Base-by-base conservation (phyloP, 2,888 invertebrate species). In the Ernsta delagoae region DNA sequence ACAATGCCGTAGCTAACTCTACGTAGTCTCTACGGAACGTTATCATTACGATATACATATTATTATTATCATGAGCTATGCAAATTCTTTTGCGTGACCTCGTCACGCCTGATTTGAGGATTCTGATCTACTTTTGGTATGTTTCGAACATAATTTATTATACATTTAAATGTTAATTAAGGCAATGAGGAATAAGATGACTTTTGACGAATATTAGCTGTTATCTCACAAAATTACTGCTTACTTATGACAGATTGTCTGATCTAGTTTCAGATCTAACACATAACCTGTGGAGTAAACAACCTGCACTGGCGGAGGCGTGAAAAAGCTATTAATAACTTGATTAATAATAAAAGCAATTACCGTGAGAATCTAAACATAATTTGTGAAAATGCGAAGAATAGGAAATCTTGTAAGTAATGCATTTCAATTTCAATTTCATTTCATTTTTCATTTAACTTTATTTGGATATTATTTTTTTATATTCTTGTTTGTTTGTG, bases 161-260 rank as follows among this genome's bases (percentile, higher is more conserved):
- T 80, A 79, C 77, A 83, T 88, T 80, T 88, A 90, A 90, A 92
- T 90, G 89, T 85, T 87, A 92, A 91, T 90, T 76, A 85, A 86
- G 85, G 87, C 86, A 89, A 84, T 85, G 83, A 83, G 84, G 83
- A 86, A 84, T 85, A 78, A 79, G 80, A 82, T 80, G 81, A 79
- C 73, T 76, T 83, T 84, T 84, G 83, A 85, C 78, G 78, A 82
- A 81, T 84, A 82, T 85, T 81, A 78, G 82, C 77, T 82, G 78
- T 82, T 85, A 83, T 83, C 82, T 75, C 75, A 79, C 74, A 74
- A 80, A 81, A 80, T 79, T 78, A 78, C 73, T 75, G 78, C 78
- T 83, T 75, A 81, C 83, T 79, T 83, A 83, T 85, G 82, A 81
- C 79, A 84, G 75, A 78, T 83, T 78, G 73, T 78, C 75, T 85